Evolutionary conservation across 2,113 vertebrate species (phyloP), one percentile per base, ranked within the genome.

Genomic region (Stigmatopora nigra): DNA sequence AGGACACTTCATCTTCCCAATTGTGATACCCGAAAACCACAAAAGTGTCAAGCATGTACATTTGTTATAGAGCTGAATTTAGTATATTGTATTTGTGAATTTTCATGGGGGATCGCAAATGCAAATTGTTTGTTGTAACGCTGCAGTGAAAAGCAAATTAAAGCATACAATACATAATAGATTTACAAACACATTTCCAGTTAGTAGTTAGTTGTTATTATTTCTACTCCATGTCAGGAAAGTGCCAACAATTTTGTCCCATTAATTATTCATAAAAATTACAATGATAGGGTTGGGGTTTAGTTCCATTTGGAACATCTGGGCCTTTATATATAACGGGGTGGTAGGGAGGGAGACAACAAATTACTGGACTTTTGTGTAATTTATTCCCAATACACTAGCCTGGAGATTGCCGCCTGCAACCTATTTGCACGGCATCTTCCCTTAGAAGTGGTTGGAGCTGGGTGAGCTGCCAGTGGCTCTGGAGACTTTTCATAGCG

Each of bases 381-480:
- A 89, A 91, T 88, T 86, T 91, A 91, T 89, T 88, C 89, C 75
- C 78, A 88, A 84, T 75, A 83, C 69, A 47, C 70, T 83, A 73
- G 69, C 69, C 67, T 86, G 55, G 71, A 85, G 84, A 88, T 86
- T 89, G 84, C 78, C 72, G 80, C 81, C 89, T 90, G 88, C 82
- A 89, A 90, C 73, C 86, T 78, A 90, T 92, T 91, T 89, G 81
- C 83, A 82, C 80, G 81, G 51, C 76, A 86, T 87, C 87, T 86
- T 80, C 78, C 83, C 78, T 79, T 61, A 84, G 81, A 88, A 77
- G 78, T 88, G 84, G 86, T 84, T 78, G 53, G 71, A 74, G 73
- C 47, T 12, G 71, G 72, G 55, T 73, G 75, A 75, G 63, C 72
- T 70, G 69, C 72, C 79, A 84, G 79, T 72, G 70, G 70, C 73